Conservation (phyloP, 2,113 vertebrate species). For the Indri indri region DNA sequence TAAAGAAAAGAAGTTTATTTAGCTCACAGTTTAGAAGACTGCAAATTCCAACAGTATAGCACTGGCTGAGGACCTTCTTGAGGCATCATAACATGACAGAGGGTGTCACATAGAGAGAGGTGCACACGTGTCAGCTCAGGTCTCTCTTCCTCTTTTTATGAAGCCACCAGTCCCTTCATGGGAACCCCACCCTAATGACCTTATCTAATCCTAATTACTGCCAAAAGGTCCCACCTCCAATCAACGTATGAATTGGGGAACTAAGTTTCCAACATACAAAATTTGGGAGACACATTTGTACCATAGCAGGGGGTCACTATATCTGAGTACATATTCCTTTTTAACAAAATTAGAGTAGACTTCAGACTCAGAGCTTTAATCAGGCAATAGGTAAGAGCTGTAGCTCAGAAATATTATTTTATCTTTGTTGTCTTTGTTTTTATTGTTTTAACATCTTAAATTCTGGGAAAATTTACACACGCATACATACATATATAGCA, state of each 20-base stretch:
- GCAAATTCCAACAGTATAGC: neutral
- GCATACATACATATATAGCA: neutral
- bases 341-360: neutral
- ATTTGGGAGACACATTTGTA: neutral
- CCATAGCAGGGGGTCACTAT: neutral
- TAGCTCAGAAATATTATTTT: neutral
- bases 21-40: neutral
- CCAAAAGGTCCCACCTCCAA: neutral
- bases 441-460: neutral
- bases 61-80: neutral
- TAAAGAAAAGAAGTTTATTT: neutral
- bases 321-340: neutral
- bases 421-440: neutral
- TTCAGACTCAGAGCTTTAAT: neutral
- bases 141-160: neutral
- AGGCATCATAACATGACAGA: neutral
- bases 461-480: neutral
- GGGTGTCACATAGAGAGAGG: neutral
- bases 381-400: neutral
- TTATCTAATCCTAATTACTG: neutral
- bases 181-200: neutral
- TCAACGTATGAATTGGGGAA: neutral
- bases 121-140: neutral
- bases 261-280: neutral
- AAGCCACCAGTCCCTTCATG: neutral